A percentile compares a stretch with the other conserved stretches of the same genome.
These are phyloP conservation scores for Lordiphosa andalusiaca DNA, from an alignment of 2,888 invertebrate genomes.

Conservation along the genomic window DNA sequence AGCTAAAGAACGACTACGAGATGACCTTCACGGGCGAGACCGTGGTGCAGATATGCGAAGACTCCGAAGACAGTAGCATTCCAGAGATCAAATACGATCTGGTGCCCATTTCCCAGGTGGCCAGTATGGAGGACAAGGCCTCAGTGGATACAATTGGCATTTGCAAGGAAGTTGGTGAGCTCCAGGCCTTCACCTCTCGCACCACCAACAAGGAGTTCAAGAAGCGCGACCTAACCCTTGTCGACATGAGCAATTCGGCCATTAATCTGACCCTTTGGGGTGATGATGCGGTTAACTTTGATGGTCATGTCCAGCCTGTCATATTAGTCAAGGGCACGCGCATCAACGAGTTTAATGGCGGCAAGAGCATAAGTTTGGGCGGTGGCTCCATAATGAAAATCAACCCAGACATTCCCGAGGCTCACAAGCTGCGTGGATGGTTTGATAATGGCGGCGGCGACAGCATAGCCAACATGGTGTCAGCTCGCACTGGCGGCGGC, in stretches of 20 bases:
- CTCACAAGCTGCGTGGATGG: constrained; percentile 94
- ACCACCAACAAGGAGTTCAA: constrained; percentile 90
- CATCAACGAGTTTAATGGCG: constrained; percentile 92
- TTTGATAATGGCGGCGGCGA: constrained; percentile 89
- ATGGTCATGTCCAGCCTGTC: constrained; percentile 88
- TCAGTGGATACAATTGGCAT: constrained; percentile 94
- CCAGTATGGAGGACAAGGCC: constrained; percentile 84
- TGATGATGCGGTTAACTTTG: constrained; percentile 91
- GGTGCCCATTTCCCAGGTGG: constrained; percentile 87
- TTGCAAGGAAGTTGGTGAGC: constrained; percentile 87
- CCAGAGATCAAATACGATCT: constrained; percentile 90
- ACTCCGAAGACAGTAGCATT: constrained; percentile 83
- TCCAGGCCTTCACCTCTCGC: constrained; percentile 87
- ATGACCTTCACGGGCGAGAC: constrained; percentile 92
- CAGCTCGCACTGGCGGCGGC: constrained; percentile 82
- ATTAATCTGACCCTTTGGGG: constrained; percentile 96
- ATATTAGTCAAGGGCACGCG: constrained; percentile 92
- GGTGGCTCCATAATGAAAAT: constrained; percentile 85
- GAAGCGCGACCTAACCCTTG: constrained; percentile 92
- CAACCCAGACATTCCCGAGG: constrained; percentile 94
- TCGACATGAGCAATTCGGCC: constrained; percentile 90
- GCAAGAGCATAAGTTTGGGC: constrained; percentile 85
- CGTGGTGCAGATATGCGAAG: constrained; percentile 82
- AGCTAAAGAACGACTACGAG: constrained; percentile 96
- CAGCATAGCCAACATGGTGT: constrained; percentile 84